Percentiles rank a stretch among this genome's conserved stretches.
phyloP scores from a whole-genome alignment of 2,797 vertebrate genomes.

The Setipinna tenuifilis region DNA sequence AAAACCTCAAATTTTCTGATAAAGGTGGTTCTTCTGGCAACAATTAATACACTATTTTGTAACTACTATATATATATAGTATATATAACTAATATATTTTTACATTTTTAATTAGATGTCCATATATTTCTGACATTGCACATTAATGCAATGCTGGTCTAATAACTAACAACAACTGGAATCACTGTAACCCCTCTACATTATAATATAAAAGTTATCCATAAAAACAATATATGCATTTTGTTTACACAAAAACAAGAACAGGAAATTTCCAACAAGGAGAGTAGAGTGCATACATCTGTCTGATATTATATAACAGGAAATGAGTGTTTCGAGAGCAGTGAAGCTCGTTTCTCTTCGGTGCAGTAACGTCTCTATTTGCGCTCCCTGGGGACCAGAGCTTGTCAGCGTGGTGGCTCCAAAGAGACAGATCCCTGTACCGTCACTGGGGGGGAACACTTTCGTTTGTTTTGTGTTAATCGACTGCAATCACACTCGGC shows the following conservation, averaged over 20 bases:
- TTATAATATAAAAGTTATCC: neutral
- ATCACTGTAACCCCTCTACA: neutral
- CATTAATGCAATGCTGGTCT: neutral
- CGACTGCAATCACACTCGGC: constrained; percentile 62
- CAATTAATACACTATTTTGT: neutral
- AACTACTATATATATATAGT: too few relatives aligned
- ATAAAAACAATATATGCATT: neutral
- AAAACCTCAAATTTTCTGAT: too few relatives aligned
- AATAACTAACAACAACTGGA: neutral
- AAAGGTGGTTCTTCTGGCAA: neutral
- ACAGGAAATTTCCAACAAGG: neutral
- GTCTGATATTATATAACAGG: constrained; percentile 62
- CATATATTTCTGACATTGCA: neutral
- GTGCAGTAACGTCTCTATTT: constrained; percentile 73
- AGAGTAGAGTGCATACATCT: constrained; percentile 20
- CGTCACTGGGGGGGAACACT: constrained; percentile 66
- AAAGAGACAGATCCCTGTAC: constrained; percentile 61
- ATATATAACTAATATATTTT: too few relatives aligned
- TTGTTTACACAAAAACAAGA: neutral
- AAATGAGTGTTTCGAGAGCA: constrained; percentile 53
- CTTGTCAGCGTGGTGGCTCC: constrained; percentile 65
- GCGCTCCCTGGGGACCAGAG: constrained; percentile 65
- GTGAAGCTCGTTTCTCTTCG: constrained; percentile 57
- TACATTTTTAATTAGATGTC: neutral
- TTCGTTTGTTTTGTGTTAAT: constrained; percentile 74